These are phyloP conservation scores for Cheilosia scutellata DNA, from an alignment of 2,888 invertebrate species.

Conservation along the genomic window DNA sequence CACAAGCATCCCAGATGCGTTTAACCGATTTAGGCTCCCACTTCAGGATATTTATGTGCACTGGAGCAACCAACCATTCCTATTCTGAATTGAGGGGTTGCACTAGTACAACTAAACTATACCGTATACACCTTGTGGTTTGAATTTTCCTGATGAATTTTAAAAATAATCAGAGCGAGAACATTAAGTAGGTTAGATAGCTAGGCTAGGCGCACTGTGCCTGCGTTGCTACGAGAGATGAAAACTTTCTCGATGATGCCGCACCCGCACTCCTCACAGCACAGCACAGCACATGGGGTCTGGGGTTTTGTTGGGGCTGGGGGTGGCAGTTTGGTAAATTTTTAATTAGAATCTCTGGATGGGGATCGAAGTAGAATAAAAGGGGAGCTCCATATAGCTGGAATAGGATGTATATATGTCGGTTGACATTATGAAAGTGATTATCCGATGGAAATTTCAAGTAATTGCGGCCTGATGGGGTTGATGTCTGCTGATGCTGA, in stretches of 20 bases:
- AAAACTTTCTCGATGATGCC: constrained; percentile 40
- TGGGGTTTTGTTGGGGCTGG: not conserved
- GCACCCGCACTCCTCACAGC: not conserved
- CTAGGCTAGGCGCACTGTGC: not conserved
- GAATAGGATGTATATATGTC: constrained; percentile 25
- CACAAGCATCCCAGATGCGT: not conserved
- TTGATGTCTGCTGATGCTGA: constrained; percentile 57
- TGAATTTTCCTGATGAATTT: constrained; percentile 41
- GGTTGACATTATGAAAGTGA: constrained; percentile 60
- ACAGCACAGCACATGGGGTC: not conserved
- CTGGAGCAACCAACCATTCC: not conserved
- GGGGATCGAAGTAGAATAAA: constrained; percentile 44
- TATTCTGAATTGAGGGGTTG: not conserved
- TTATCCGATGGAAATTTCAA: constrained; percentile 72
- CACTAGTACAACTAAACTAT: not conserved
- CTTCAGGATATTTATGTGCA: not conserved
- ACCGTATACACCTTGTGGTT: not conserved
- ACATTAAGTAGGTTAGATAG: constrained; percentile 58
- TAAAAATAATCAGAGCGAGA: constrained; percentile 59
- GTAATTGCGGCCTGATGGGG: constrained; percentile 66
- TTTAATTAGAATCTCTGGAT: constrained; percentile 71
- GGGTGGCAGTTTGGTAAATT: constrained; percentile 56
- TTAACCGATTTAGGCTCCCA: constrained; percentile 2
- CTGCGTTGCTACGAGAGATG: not conserved
- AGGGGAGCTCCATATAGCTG: not conserved